Evolutionary conservation across 37 sponge, comb jelly and placozoan species (phyloP).

Genomic region (Axinella damicornis): DNA sequence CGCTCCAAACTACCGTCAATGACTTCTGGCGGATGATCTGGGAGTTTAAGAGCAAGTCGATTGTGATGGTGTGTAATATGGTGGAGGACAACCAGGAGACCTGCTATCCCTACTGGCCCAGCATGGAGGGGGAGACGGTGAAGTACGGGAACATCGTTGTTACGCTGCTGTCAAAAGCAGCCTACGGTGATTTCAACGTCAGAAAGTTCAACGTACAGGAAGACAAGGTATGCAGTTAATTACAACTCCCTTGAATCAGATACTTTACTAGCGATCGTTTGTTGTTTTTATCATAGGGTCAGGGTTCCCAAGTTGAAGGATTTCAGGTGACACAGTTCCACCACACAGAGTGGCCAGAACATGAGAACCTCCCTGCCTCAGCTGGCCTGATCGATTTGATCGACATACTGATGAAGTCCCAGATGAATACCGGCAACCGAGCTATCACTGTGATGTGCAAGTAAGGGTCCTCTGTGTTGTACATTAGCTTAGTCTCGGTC

Average conservation of each 20-base stretch:
- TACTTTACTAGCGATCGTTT: too few relatives aligned
- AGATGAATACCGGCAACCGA: constrained; percentile 75
- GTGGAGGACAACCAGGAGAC: constrained; percentile 52
- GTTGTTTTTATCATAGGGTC: too few relatives aligned
- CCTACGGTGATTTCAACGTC: constrained; percentile 10
- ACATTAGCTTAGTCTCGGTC: too few relatives aligned
- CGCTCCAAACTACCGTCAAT: constrained; percentile 53
- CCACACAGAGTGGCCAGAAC: constrained; percentile 61
- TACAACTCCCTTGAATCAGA: too few relatives aligned
- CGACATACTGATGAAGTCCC: constrained; percentile 59
- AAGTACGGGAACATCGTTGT: constrained; percentile 67
- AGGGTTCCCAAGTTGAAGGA: constrained; percentile 13
- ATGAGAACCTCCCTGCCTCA: constrained; percentile 23
- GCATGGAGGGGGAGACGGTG: constrained; percentile 38
- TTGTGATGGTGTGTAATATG: constrained; percentile 53
- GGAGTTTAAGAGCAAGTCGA: constrained; percentile 60
- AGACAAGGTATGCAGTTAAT: constrained; percentile 60
- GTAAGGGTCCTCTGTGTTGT: too few relatives aligned
- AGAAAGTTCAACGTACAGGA: constrained; percentile 41
- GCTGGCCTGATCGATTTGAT: constrained; percentile 68
- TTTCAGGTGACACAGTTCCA: constrained; percentile 69
- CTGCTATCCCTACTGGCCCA: constrained; percentile 59
- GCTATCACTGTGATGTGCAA: constrained; percentile 86
- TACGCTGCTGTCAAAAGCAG: constrained; percentile 52
- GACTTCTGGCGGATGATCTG: constrained; percentile 69